Base-by-base conservation (phyloP, 2,113 vertebrate species). In the Hyperopisus bebe region DNA sequence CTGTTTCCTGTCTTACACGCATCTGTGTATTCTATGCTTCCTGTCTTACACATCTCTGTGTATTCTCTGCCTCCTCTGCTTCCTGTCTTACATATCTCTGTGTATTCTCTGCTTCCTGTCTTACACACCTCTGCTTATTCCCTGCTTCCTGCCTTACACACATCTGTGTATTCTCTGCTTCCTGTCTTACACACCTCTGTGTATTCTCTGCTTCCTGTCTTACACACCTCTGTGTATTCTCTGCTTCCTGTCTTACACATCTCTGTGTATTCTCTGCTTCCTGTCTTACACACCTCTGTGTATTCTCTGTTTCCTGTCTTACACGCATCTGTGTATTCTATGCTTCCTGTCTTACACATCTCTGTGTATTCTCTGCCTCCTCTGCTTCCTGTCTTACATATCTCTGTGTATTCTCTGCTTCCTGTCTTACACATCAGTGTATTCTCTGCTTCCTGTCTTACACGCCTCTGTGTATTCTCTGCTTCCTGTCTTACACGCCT, bases 351-450 rank as follows among this genome's bases (percentile, higher is more conserved):
- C 58, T 62, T n/a, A 62, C 24, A 9, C 24, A 27, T 0, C 58
- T n/a, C 55, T 62, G 50, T 51, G 13, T 51, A 51, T 13, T 55
- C 9, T 48, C 58, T 55, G 53, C 2, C 39, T 42, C 39, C 42
- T 58, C 55, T 70, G 66, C 24, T 91, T 91, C 89, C 90, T 91
- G 19, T 10, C 15, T 91, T 92, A 93, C 62, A 27, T 11, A 58
- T 1, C 50, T 51, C 50, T 51, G 50, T 51, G 13, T 51, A 51
- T 13, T 55, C 51, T 55, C 51, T 55, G 53, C 2, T 62, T 62
- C 2, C 55, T 31, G 62, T n/a, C 62, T 70, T 11, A 70, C 62
- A 31, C 24, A 13, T 47, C 58, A n/a, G 27, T 13, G 2, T 70
- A 70, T 31, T 70, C 2, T 21, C 62, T 70, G n/a, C 62, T 13